Evolutionary conservation across 2,113 vertebrate genomes (phyloP), one percentile per base, ranked within the genome.

Genomic region (Corvus hawaiiensis): DNA sequence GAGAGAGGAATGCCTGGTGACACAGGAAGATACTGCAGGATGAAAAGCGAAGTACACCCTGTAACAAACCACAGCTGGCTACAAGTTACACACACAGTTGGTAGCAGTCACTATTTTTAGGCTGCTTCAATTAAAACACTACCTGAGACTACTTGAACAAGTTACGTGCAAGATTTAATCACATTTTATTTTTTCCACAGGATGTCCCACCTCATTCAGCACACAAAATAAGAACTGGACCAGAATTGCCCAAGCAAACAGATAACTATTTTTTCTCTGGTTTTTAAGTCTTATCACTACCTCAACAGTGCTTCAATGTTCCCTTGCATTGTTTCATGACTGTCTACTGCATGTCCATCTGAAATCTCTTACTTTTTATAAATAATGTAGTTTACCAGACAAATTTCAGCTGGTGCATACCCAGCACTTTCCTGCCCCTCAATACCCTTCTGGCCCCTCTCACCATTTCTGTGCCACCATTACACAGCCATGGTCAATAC

Each of bases 41-140:
- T 72, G 23, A 64, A 80, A 74, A 76, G 54, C 2, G 0, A 49
- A 35, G 17, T 6, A 20, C 1, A 1, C 37, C 33, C 39, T 9
- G 9, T 17, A 78, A 46, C 39, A 58, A 43, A 20, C 46, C 77
- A 35, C 3, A 72, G 33, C 68, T 39, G 58, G 35, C 72, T 66
- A 72, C n/a, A 27, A 3, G 2, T 55, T 32, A 76, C 49, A 33
- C 22, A 23, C 30, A 9, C 11, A 24, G 13, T 11, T 15, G 13
- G 61, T 6, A 76, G 37, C 48, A 78, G 27, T n/a, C 39, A 28
- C 27, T 74, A 6, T 54, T 85, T 93, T 83, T 39, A 85, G 58
- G 67, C 58, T 91, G 20, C 43, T 7, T 0, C 54, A 49, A 52
- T 68, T 79, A 13, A 4, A 76, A 51, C 13, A 88, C 28, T 41